A percentile compares a stretch with the other conserved stretches of the same genome.
Conservation (phyloP, 2,797 vertebrate species). For the Leucoraja ocellata region DNA sequence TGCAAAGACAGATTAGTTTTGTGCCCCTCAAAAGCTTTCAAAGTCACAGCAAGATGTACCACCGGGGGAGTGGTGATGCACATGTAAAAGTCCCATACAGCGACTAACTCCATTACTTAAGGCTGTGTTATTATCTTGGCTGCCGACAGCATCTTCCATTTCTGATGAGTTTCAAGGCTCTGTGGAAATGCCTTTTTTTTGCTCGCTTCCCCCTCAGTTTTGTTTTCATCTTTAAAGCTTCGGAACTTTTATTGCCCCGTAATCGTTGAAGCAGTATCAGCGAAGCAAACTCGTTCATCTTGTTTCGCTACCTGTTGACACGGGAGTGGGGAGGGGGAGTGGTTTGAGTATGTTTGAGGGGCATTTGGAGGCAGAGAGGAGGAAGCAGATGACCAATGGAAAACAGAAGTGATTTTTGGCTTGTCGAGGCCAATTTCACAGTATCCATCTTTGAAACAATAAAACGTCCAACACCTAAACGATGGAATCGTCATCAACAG, state of each 20-base stretch:
- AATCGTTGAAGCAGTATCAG: not conserved
- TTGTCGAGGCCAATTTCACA: not conserved
- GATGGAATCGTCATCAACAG: not conserved
- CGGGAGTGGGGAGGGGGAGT: not conserved
- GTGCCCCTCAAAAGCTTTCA: not conserved
- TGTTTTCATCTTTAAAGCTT: not conserved
- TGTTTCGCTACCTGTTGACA: too few relatives aligned
- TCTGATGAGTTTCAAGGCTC: not conserved
- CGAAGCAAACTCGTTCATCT: too few relatives aligned
- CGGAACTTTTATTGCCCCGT: not conserved
- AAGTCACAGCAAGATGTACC: not conserved
- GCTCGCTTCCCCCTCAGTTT: too few relatives aligned
- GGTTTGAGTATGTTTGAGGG: not conserved
- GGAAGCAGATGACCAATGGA: not conserved
- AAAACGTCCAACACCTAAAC: not conserved
- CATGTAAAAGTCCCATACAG: not conserved
- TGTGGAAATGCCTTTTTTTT: not conserved
- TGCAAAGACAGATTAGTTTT: conserved; percentile 12
- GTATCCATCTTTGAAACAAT: conserved; percentile 8
- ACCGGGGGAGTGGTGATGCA: not conserved
- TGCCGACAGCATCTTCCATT: not conserved
- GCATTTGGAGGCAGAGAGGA: not conserved
- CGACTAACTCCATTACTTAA: not conserved
- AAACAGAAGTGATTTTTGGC: not conserved
- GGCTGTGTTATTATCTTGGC: not conserved